Base-by-base conservation (phyloP, 1,140 invertebrate genomes). In the Bicyclus anynana region DNA sequence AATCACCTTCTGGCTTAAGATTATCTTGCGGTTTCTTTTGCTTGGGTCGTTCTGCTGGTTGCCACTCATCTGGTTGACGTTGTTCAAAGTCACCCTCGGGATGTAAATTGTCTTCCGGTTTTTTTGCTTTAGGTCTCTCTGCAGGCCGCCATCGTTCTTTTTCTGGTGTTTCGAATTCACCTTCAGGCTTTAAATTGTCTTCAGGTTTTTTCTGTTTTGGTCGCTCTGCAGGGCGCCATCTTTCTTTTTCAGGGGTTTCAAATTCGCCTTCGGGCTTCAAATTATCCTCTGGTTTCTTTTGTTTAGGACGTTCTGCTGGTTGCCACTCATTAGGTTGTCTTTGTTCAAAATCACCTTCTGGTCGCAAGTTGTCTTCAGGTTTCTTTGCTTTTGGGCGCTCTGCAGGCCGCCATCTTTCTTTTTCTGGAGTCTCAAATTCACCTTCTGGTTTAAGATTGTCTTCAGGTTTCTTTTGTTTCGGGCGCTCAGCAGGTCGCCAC, bases 1-100 rank as follows among this genome's bases (percentile, higher is more conserved):
- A 80, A 69, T 84, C 44, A 5, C 92, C 92, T 84, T 93, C 92
- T 2, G 91, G 87, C 50, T 81, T 87, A 0, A 94, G 64, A 66
- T 93, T 93, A 69, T 92, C 91, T 60, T 91, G 75, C 0, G 89
- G 89, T 65, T 73, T 80, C 5, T 69, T 76, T 14, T 57, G 91
- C 62, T 90, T 89, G 6, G 82, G 87, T 52, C 73, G 78, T 16
- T 93, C 93, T 64, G 93, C 92, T 48, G 84, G 78, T 0, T 64
- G 62, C 67, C 72, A 77, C 67, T 85, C 74, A 20, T 89, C 80
- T 23, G 69, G 79, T 40, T 81, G 82, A 7, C 86, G 82, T 52
- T 86, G 74, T 59, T 91, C 87, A 62, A 93, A 93, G 2, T 92
- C 90, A 12, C 92, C 92, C 82, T 93, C 92, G 2, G 91, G 89